Evolutionary conservation across 2,113 vertebrate species (phyloP).

Genomic region (Centropristis striata): DNA sequence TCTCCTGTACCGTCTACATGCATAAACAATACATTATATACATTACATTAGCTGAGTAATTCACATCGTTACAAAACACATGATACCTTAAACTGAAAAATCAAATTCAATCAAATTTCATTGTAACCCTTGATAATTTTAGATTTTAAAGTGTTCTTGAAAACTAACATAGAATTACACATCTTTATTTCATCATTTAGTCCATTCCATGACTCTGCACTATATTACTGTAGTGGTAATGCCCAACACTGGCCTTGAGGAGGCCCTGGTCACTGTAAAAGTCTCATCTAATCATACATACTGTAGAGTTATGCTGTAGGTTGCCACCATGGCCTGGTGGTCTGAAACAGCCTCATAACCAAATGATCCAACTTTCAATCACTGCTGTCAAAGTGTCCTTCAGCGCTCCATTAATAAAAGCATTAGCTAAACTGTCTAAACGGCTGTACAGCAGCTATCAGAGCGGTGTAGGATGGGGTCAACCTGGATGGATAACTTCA

Average conservation of each 20-base stretch:
- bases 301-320: neutral
- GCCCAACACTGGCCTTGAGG: neutral
- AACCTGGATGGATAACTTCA: slow-evolving; percentile 57
- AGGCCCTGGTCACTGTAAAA: neutral
- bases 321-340: slow-evolving; percentile 8
- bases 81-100: too few relatives aligned
- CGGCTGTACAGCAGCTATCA: slow-evolving; percentile 31
- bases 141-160: too few relatives aligned
- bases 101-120: too few relatives aligned
- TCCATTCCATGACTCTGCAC: too few relatives aligned
- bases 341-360: slow-evolving; percentile 22
- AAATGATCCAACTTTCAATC: slow-evolving; percentile 33
- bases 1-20: too few relatives aligned
- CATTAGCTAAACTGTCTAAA: slow-evolving; percentile 45
- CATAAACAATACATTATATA: too few relatives aligned
- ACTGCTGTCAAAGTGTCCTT: slow-evolving; percentile 39
- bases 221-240: neutral
- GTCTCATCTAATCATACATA: neutral
- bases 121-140: too few relatives aligned
- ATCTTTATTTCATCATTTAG: too few relatives aligned
- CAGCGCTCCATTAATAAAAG: slow-evolving; percentile 42
- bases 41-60: too few relatives aligned
- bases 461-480: slow-evolving; percentile 29
- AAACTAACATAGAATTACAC: too few relatives aligned
- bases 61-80: too few relatives aligned